Evolutionary conservation across 2,888 invertebrate genomes (phyloP), one percentile per base, ranked within the genome.

Genomic region (Onthophagus sagittarius): DNA sequence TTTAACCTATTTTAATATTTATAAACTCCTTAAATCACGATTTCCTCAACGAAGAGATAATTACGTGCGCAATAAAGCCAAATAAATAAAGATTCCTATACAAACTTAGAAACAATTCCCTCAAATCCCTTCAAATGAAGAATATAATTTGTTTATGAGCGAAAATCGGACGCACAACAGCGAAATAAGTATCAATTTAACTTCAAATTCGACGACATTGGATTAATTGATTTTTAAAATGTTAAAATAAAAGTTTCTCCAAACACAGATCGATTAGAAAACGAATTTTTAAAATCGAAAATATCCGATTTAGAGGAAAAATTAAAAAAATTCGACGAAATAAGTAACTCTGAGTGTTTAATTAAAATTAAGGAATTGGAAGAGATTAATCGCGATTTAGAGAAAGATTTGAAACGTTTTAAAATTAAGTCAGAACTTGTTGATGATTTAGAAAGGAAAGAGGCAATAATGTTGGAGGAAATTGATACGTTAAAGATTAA

Each of bases 141-240:
- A 74, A 13, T 80, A 89, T 63, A 88, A 88, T 76, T 83, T 90
- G 77, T 85, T 91, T 74, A 80, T 90, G 70, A 85, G 89, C 1
- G 91, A 91, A 83, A 88, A 88, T 72, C 84, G 91, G 76, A 89
- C 89, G 14, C 90, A 91, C 75, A 91, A 90, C 80, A 87, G 90
- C 6, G 92, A 92, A 82, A 83, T 92, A n/a, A 86, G 91, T 76
- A 87, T 91, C 84, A 88, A 89, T 77, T 84, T 92, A 75, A 85
- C 88, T n/a, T 89, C 90, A 80, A 86, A 92, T 76, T 86, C 89
- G 15, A 88, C 89, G 73, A 92, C 91, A 84, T 84, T 92, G 62
- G 91, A 92, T 79, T 87, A 86, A 76, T 84, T 92, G 23, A 79
- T 90, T 62, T 87, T 88, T 77, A 90, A 89, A 85, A 85, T 89